These are phyloP conservation scores for Microtus richardsoni DNA, from an alignment of 2,113 vertebrate species.

Conservation along the genomic window DNA sequence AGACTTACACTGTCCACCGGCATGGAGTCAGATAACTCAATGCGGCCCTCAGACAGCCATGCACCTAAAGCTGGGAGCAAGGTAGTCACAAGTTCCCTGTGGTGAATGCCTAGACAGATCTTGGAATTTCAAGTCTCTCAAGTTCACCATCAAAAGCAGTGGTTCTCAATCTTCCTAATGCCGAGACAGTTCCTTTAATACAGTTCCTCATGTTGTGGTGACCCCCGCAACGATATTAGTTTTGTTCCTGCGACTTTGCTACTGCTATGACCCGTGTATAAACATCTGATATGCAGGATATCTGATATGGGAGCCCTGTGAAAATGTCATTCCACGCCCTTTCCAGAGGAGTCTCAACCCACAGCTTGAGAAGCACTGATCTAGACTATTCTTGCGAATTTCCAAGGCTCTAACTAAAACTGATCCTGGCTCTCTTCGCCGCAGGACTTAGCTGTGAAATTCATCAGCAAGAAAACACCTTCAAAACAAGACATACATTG, in stretches of 20 bases:
- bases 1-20: neutral
- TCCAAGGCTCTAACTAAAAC: constrained; percentile 72
- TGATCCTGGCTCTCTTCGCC: constrained; percentile 60
- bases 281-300: neutral
- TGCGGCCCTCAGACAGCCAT: constrained; percentile 42
- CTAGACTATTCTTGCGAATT: constrained; percentile 80
- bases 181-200: too few relatives aligned
- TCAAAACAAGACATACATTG: constrained; percentile 45
- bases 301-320: too few relatives aligned
- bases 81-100: constrained; percentile 71
- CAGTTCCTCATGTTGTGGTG: neutral
- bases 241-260: neutral
- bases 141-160: constrained; percentile 50
- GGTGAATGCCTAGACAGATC: constrained; percentile 67
- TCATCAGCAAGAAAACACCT: constrained; percentile 55
- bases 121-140: constrained; percentile 70
- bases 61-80: constrained; percentile 17
- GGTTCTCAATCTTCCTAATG: too few relatives aligned
- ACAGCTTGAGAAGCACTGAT: neutral
- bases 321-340: too few relatives aligned
- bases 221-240: neutral
- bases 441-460: constrained; percentile 64
- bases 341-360: too few relatives aligned
- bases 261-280: neutral
- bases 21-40: constrained; percentile 40